Percentiles rank a stretch among this genome's conserved stretches.
Evolutionary conservation across 2,797 vertebrate genomes (phyloP).

Genomic region (Pogonophryne albipinna): DNA sequence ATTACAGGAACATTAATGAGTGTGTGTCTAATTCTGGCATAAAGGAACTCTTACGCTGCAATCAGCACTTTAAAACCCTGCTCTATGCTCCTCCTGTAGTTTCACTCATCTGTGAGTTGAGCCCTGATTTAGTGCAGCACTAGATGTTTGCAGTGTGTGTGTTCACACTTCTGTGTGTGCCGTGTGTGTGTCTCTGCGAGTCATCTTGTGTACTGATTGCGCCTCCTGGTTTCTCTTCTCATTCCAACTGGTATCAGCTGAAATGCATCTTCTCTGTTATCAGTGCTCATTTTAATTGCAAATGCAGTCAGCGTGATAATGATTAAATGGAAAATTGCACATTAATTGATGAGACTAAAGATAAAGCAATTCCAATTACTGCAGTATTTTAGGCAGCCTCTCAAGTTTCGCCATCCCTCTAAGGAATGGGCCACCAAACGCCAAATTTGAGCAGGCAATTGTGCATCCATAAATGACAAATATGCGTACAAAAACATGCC

Average conservation of each 20-base stretch:
- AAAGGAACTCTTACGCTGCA: background rate
- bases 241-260: conserved; percentile 88
- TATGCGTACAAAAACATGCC: conserved; percentile 40
- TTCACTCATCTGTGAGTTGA: conserved; percentile 18
- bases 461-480: conserved; percentile 59
- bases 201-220: conserved; percentile 83
- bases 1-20: conserved; percentile 3
- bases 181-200: conserved; percentile 62
- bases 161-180: conserved; percentile 66
- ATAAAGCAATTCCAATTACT: conserved; percentile 91
- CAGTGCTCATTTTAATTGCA: conserved; percentile 90
- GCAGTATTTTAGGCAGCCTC: conserved; percentile 85
- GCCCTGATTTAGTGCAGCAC: conserved; percentile 3
- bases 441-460: conserved; percentile 68
- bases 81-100: background rate
- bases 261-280: conserved; percentile 89
- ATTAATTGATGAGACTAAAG: conserved; percentile 91
- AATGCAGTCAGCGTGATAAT: conserved; percentile 87
- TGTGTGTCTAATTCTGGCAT: background rate
- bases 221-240: conserved; percentile 81
- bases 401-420: conserved; percentile 84
- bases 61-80: background rate
- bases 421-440: conserved; percentile 81
- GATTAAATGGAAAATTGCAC: conserved; percentile 92
- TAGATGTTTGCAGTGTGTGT: conserved; percentile 56